A percentile compares a stretch with the other conserved stretches of the same genome.
phyloP scores from a whole-genome alignment of 2,888 invertebrate genomes.

The Tetropium fuscum region DNA sequence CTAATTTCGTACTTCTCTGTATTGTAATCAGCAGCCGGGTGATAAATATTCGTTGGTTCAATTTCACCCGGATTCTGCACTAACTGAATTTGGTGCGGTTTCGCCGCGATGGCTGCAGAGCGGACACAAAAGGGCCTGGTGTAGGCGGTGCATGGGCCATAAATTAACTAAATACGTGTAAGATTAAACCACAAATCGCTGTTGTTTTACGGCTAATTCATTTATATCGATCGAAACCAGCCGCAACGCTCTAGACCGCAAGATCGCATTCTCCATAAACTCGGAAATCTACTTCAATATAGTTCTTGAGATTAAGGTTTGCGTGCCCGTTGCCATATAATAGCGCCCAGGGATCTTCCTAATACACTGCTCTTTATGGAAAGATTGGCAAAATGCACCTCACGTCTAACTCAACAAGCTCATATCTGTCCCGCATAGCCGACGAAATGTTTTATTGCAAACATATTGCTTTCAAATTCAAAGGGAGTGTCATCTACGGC shows the following conservation, averaged over 20 bases:
- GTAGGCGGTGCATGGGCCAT: conserved; percentile 60
- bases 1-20: conserved; percentile 31
- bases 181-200: conserved; percentile 67
- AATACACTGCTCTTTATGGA: conserved; percentile 9
- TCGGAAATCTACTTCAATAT: conserved; percentile 33
- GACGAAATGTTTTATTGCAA: conserved; percentile 24
- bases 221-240: conserved; percentile 63
- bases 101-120: conserved; percentile 32
- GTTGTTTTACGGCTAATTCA: conserved; percentile 67
- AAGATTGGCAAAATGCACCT: conserved; percentile 17
- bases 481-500: background rate
- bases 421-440: conserved; percentile 21
- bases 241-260: conserved; percentile 47
- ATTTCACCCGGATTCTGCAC: conserved; percentile 30
- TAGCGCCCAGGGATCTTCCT: conserved; percentile 6
- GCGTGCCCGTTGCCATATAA: conserved; percentile 4
- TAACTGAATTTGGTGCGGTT: conserved; percentile 52
- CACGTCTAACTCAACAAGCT: conserved; percentile 30
- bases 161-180: conserved; percentile 66
- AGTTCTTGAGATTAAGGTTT: conserved; percentile 20
- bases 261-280: conserved; percentile 41
- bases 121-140: conserved; percentile 49
- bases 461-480: conserved; percentile 14
- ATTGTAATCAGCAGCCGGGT: conserved; percentile 34
- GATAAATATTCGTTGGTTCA: conserved; percentile 36